Conservation (phyloP, 2,797 vertebrate genomes). For the Brachyalestes nurse region DNA sequence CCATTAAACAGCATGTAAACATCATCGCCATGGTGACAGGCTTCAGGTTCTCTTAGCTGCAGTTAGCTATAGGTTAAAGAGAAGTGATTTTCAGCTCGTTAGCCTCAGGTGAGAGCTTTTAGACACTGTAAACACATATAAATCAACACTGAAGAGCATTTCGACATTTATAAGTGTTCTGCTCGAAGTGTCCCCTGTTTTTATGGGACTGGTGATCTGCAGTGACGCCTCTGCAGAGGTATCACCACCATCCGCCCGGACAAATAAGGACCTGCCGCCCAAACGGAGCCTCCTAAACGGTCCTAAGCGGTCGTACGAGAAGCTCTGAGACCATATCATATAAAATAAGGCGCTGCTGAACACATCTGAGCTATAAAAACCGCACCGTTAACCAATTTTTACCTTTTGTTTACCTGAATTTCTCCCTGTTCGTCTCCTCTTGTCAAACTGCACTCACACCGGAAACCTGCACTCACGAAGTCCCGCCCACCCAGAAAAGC, state of each 20-base stretch:
- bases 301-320: background rate
- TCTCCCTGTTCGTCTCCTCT: conserved; percentile 32
- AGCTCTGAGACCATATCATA: background rate
- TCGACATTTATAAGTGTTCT: background rate
- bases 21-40: background rate
- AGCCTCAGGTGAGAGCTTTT: background rate
- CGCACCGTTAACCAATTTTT: background rate
- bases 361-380: background rate
- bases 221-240: conserved; percentile 25
- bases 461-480: conserved; percentile 38
- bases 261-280: background rate
- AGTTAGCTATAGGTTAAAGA: background rate
- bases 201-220: background rate
- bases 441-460: conserved; percentile 49
- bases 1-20: background rate
- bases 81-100: background rate
- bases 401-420: conserved; percentile 38
- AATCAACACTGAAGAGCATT: too few species aligned
- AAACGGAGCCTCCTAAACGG: background rate
- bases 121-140: background rate
- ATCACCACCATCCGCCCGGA: conserved; percentile 2
- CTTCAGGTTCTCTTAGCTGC: background rate
- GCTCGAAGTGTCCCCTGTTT: background rate
- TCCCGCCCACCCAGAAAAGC: conserved; percentile 21
- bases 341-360: background rate